Base-by-base conservation (phyloP, 2,797 vertebrate species). In the Coregonus suidteri region DNA sequence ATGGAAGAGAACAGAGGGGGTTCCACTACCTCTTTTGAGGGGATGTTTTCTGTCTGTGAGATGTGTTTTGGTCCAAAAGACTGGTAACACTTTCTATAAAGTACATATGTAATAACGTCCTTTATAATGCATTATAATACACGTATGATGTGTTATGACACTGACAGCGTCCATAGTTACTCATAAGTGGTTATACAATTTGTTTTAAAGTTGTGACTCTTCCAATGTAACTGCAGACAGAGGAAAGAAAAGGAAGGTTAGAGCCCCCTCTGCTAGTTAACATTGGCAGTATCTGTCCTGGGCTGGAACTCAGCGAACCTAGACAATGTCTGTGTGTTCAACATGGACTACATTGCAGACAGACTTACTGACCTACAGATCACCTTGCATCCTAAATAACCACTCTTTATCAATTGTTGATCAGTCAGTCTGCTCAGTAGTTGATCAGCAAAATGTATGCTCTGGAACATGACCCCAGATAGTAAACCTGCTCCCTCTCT, bases 211-310 rank as follows among this genome's bases (percentile, higher is more conserved):
- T 25, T 7, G 59, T 3, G 7, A 9, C n/a, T 25, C 41, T 47
- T 64, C 20, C 59, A 64, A 25, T 25, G 59, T 37, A 66, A 14
- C 52, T 15, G 34, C 25, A 18, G 67, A 3, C 15, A 25, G 41
- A 14, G 9, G 71, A 16, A 52, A 53, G 1, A 3, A 74, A 81
- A 51, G 7, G 54, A 13, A 31, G 75, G 18, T 59, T 14, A 74
- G 68, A 54, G 68, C 18, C 83, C 91, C 91, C 87, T 80, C 91
- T 93, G n/a, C 83, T 93, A 91, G 90, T 41, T 37, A 47, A 47
- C 41, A 47, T 47, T 3, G 41, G 41, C 41, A 47, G 41, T 47
- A 47, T 47, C 3, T 47, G 41, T 47, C 41, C 53, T 54, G 15
- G 53, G 53, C 53, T 54, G 53, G 5, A 54, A 54, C 16, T 15